Conservation (phyloP, 2,113 vertebrate species). For the Turdus rufiventris region DNA sequence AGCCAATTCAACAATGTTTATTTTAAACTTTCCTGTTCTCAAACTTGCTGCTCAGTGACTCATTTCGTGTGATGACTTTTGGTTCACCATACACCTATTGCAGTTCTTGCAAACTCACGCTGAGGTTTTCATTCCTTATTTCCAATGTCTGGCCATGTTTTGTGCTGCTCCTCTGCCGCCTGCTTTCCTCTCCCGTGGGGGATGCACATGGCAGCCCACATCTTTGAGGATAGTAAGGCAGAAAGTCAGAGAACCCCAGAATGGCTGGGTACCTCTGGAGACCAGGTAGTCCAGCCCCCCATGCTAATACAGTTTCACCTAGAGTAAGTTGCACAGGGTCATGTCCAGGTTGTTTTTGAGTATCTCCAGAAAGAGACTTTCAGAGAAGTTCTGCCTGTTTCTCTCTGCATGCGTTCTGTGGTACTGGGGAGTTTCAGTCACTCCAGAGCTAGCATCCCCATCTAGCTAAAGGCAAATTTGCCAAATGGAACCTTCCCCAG, state of each 20-base stretch:
- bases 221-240: background rate
- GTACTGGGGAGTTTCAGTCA: background rate
- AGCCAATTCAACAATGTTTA: background rate
- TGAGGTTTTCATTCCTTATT: background rate
- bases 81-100: background rate
- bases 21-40: background rate
- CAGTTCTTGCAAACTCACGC: background rate
- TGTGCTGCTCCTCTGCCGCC: background rate
- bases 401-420: fast-evolving
- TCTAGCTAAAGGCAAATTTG: background rate
- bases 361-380: background rate
- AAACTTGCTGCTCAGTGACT: background rate
- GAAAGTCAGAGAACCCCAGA: background rate
- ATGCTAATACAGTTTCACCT: background rate
- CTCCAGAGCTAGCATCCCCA: background rate
- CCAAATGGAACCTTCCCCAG: background rate
- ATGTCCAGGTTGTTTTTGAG: background rate
- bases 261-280: background rate
- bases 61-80: background rate
- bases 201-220: background rate
- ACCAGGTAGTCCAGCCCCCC: background rate
- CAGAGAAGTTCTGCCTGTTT: background rate
- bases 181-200: background rate
- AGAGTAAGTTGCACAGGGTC: background rate
- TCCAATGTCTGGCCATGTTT: background rate